Conservation (phyloP, 2,797 vertebrate species). For the Syndactyla subalaris region DNA sequence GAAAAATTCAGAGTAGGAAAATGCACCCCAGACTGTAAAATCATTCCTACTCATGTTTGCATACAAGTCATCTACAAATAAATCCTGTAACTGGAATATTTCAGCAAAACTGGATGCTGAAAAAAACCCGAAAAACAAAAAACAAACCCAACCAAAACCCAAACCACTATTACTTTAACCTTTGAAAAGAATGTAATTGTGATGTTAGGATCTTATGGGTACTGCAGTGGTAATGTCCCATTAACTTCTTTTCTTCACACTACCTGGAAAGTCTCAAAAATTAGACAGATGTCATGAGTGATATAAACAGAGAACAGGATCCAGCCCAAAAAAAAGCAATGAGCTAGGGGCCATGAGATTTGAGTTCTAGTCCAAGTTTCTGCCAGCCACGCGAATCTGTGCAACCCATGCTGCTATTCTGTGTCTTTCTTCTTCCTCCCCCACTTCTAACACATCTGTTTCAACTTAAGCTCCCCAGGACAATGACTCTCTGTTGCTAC, state of each 20-base stretch:
- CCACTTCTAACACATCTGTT: slow-evolving; percentile 43
- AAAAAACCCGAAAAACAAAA: neutral
- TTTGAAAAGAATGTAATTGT: neutral
- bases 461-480: slow-evolving; percentile 44
- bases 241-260: neutral
- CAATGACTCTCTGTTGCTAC: slow-evolving; percentile 48
- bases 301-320: slow-evolving; percentile 25
- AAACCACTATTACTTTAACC: neutral
- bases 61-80: neutral
- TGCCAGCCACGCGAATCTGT: slow-evolving; percentile 34
- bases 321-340: slow-evolving; percentile 32
- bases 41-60: neutral
- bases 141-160: fast-evolving
- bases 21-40: neutral
- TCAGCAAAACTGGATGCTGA: neutral
- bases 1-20: neutral
- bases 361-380: slow-evolving; percentile 28
- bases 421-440: slow-evolving; percentile 36
- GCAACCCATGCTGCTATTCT: slow-evolving; percentile 15
- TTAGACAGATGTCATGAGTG: neutral
- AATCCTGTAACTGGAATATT: neutral
- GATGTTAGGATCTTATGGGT: neutral
- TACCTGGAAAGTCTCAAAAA: slow-evolving; percentile 27
- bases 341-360: slow-evolving; percentile 20
- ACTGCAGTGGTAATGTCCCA: neutral